Evolutionary conservation across 2,113 vertebrate genomes (phyloP).

Genomic region (Turnix velox): DNA sequence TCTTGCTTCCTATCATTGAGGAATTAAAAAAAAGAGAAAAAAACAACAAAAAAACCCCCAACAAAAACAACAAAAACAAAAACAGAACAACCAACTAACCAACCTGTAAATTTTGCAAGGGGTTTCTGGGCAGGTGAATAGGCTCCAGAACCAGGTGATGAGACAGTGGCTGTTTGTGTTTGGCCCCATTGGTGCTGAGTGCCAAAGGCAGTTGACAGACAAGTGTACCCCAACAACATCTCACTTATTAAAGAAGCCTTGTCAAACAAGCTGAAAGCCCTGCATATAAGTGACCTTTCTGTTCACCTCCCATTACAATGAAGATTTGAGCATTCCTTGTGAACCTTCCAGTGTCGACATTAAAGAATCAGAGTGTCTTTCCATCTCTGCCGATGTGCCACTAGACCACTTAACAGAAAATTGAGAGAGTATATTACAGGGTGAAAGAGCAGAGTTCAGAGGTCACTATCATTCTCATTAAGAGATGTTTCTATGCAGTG

Average conservation of each 20-base stretch:
- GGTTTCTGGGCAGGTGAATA: not conserved
- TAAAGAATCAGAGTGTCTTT: constrained; percentile 60
- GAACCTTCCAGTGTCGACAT: constrained; percentile 53
- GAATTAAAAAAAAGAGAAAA: not conserved
- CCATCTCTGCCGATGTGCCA: constrained; percentile 63
- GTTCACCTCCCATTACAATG: constrained; percentile 59
- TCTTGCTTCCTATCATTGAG: not conserved
- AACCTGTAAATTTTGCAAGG: not conserved
- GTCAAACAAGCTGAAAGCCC: constrained; percentile 62
- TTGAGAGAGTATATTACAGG: constrained; percentile 69
- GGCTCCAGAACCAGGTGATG: not conserved
- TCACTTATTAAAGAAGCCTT: constrained; percentile 57
- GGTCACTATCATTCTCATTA: constrained; percentile 75
- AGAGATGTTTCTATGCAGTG: constrained; percentile 71
- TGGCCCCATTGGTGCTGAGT: not conserved
- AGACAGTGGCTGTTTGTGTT: constrained; percentile 31
- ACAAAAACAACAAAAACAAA: too few species aligned
- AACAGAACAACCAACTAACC: not conserved
- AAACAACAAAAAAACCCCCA: too few species aligned
- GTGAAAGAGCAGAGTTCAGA: constrained; percentile 71
- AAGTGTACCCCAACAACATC: constrained; percentile 48
- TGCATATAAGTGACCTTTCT: constrained; percentile 57
- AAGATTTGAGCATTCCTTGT: constrained; percentile 59
- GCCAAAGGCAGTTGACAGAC: constrained; percentile 37
- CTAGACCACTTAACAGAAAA: constrained; percentile 72